These are phyloP conservation scores for Aspidiotus destructor DNA, from an alignment of 2,888 invertebrate genomes.

Conservation along the genomic window DNA sequence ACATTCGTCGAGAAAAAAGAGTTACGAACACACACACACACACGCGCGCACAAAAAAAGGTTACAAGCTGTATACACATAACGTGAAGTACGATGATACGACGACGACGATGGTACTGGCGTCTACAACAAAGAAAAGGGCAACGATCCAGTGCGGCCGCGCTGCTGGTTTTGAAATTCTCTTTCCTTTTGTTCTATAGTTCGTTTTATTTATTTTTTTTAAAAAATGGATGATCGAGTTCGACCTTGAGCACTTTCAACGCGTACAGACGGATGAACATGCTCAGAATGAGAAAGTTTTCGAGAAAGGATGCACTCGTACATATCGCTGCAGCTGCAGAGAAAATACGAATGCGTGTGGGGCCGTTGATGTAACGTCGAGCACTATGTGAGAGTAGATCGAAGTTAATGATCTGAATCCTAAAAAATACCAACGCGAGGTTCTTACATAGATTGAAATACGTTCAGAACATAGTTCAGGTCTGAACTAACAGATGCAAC, in stretches of 20 bases:
- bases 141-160: constrained; percentile 29
- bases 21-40: constrained; percentile 5
- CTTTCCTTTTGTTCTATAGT: background rate
- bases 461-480: too few species aligned
- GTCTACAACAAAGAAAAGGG: constrained; percentile 27
- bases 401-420: too few species aligned
- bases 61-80: background rate
- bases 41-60: background rate
- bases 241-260: background rate
- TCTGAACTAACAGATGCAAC: too few species aligned
- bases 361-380: too few species aligned
- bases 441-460: too few species aligned
- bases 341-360: too few species aligned
- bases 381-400: too few species aligned
- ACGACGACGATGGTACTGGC: background rate
- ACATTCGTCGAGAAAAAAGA: constrained; percentile 22
- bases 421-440: too few species aligned
- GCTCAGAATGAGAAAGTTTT: background rate
- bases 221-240: background rate
- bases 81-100: background rate
- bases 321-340: too few species aligned
- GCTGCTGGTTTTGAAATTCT: constrained; percentile 20
- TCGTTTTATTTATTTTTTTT: constrained; percentile 5
- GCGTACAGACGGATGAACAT: background rate
- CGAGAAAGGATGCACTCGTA: too few species aligned